Evolutionary conservation across 2,797 vertebrate species (phyloP).

Genomic region (Sebastes nivosus): DNA sequence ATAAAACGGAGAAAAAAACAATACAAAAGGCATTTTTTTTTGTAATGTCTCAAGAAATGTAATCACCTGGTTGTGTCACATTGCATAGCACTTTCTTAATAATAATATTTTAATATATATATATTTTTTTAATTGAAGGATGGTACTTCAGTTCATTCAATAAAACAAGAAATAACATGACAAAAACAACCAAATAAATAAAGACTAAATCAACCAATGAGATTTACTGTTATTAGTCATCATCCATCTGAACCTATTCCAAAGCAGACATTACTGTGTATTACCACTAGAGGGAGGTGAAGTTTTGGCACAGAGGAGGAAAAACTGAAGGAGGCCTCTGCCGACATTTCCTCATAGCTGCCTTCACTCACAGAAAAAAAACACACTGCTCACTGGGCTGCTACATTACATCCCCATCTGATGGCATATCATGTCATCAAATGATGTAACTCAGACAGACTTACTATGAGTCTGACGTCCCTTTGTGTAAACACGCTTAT

Average conservation of each 20-base stretch:
- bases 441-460: neutral
- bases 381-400: slow-evolving; percentile 19
- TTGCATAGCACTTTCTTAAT: neutral
- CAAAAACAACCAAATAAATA: neutral
- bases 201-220: neutral
- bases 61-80: neutral
- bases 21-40: no score
- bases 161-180: neutral
- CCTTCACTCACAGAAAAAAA: slow-evolving; percentile 25
- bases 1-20: neutral
- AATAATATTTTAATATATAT: neutral
- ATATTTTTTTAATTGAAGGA: neutral
- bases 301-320: slow-evolving; percentile 34
- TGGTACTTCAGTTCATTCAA: neutral
- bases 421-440: neutral
- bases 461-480: neutral
- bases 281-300: slow-evolving; percentile 68
- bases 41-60: neutral
- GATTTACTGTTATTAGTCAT: neutral
- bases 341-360: slow-evolving; percentile 62
- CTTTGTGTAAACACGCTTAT: neutral
- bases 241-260: neutral
- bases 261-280: slow-evolving; percentile 6
- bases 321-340: slow-evolving; percentile 36
- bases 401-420: slow-evolving; percentile 21